Percentiles rank a stretch among this genome's conserved stretches.
phyloP scores from a whole-genome alignment of 2,113 vertebrate genomes.

The Peromyscus maniculatus region DNA sequence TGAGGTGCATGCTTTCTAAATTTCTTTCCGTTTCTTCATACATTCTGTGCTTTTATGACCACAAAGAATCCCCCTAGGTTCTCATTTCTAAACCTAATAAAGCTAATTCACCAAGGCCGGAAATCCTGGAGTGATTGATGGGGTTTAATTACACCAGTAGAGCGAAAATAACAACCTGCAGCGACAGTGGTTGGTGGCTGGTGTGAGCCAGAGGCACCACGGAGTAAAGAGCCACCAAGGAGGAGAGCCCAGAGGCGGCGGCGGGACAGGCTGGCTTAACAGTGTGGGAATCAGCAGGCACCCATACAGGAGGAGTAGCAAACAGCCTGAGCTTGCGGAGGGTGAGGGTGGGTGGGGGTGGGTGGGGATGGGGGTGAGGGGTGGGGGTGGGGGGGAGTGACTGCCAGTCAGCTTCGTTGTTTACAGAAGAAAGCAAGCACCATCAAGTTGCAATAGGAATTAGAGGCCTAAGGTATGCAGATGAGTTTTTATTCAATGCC shows the following conservation, averaged over 20 bases:
- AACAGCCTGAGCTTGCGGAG: background rate
- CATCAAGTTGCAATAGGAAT: background rate
- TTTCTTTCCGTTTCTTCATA: background rate
- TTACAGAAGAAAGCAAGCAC: background rate
- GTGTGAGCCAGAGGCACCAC: background rate
- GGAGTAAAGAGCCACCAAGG: background rate
- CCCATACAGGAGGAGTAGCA: too few relatives aligned
- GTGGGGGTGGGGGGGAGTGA: too few relatives aligned
- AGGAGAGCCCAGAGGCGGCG: background rate
- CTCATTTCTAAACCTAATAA: constrained; percentile 51
- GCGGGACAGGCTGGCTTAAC: background rate
- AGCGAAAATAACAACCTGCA: background rate
- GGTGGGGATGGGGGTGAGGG: too few relatives aligned
- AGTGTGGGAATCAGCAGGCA: background rate
- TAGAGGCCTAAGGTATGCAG: background rate
- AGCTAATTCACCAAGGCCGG: constrained; percentile 9
- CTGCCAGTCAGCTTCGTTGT: background rate
- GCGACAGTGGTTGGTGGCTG: background rate
- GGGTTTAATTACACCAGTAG: constrained; percentile 41
- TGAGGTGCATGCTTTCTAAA: background rate
- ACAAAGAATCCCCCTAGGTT: constrained; percentile 13
- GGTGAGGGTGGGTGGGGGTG: too few relatives aligned
- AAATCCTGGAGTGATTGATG: constrained; percentile 37
- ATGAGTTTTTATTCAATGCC: constrained; percentile 6
- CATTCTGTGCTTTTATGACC: constrained; percentile 1